Percentiles rank a stretch among this genome's conserved stretches.
Conservation (phyloP, 2,113 vertebrate species). For the Heloderma charlesbogerti region DNA sequence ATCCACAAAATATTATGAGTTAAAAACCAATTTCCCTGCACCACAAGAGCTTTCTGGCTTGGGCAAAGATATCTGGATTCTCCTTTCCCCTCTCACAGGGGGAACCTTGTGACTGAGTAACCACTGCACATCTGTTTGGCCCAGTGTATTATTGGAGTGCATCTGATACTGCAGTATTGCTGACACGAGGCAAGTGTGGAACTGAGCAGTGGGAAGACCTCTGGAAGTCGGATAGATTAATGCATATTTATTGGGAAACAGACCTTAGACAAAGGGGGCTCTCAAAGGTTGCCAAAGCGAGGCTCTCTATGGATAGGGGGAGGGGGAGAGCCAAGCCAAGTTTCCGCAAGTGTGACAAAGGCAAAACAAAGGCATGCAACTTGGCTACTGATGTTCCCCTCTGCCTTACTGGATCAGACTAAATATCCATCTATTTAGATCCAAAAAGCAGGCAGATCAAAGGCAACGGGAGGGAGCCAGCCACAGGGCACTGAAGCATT, state of each 20-base stretch:
- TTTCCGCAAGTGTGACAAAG: not conserved
- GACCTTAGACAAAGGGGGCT: not conserved
- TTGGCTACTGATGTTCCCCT: not conserved
- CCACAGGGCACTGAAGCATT: not conserved
- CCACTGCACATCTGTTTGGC: too few relatives aligned
- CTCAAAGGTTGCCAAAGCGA: not conserved
- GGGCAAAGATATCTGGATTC: not conserved
- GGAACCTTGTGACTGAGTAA: too few relatives aligned
- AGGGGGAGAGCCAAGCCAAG: not conserved
- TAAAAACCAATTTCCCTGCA: not conserved
- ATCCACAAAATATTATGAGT: not conserved
- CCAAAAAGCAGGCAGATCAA: constrained; percentile 6
- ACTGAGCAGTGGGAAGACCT: not conserved
- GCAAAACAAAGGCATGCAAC: not conserved
- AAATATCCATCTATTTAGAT: too few relatives aligned
- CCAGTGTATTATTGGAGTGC: not conserved
- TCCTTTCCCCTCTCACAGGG: not conserved
- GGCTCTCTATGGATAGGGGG: not conserved
- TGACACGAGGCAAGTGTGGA: not conserved
- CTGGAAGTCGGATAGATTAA: not conserved
- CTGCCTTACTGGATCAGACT: too few relatives aligned
- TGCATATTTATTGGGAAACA: not conserved
- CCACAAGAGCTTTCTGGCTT: not conserved
- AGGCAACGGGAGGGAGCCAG: not conserved
- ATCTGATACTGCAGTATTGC: not conserved